Percentiles rank a stretch among this genome's conserved stretches.
Evolutionary conservation across 2,113 vertebrate genomes (phyloP).

Genomic region (Diphyllodes magnificus): DNA sequence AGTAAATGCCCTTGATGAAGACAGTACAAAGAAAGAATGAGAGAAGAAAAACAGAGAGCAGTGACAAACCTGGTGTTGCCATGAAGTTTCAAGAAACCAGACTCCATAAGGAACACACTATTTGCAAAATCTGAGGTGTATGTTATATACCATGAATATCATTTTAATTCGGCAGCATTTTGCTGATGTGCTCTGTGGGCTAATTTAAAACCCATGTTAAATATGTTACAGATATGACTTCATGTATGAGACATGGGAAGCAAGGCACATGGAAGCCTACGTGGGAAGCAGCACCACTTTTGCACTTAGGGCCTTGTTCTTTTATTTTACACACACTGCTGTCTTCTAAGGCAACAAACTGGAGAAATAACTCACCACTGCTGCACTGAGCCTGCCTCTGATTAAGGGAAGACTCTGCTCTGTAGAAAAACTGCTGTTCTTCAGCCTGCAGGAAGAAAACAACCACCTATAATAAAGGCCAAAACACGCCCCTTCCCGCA

Average conservation of each 20-base stretch:
- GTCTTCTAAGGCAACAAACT: not conserved
- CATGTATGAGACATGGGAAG: fast-evolving
- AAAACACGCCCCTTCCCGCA: fast-evolving
- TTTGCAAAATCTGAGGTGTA: fast-evolving
- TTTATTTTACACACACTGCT: fast-evolving
- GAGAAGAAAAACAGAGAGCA: not conserved
- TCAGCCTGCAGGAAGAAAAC: not conserved
- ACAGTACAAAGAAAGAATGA: fast-evolving
- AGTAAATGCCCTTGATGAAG: not conserved
- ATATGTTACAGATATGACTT: fast-evolving
- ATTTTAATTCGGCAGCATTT: not conserved
- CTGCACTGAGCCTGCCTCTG: not conserved
- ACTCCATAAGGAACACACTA: fast-evolving
- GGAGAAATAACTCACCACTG: not conserved
- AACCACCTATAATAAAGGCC: not conserved
- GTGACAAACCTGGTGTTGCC: fast-evolving
- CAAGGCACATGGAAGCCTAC: fast-evolving
- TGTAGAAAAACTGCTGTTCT: not conserved
- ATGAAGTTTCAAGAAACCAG: not conserved
- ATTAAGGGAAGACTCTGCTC: not conserved
- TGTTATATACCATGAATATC: fast-evolving
- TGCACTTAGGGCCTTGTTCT: fast-evolving
- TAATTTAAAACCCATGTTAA: not conserved
- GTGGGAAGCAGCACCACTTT: fast-evolving
- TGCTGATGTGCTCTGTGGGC: not conserved